Conservation (phyloP, 2,888 invertebrate genomes). For the Cheilosia urbana region DNA sequence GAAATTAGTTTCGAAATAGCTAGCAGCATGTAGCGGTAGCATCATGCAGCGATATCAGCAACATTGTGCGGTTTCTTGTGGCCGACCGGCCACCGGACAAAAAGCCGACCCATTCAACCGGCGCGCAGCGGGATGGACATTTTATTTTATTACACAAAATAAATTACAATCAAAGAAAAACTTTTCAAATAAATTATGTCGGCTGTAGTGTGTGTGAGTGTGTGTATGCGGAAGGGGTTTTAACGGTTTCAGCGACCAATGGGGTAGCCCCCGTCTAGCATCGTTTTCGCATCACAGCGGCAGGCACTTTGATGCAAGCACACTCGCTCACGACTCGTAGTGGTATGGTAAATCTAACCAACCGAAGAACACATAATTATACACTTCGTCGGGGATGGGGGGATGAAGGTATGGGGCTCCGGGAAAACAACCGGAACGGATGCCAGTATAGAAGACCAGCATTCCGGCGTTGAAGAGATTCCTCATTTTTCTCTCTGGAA, state of each 20-base stretch:
- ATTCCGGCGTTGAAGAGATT: slow-evolving; percentile 21
- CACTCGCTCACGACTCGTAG: too few species aligned
- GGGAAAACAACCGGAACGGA: slow-evolving; percentile 44
- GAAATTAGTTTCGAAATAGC: slow-evolving; percentile 74
- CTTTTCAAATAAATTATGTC: slow-evolving; percentile 73
- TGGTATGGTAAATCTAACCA: slow-evolving; percentile 45
- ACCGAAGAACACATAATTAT: slow-evolving; percentile 59
- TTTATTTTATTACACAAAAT: slow-evolving; percentile 75
- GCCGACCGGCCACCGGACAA: slow-evolving; percentile 1
- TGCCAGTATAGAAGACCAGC: slow-evolving; percentile 7
- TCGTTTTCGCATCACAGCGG: background rate
- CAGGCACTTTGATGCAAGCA: slow-evolving; percentile 4
- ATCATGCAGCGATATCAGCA: slow-evolving; percentile 4
- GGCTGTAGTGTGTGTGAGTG: slow-evolving; percentile 21
- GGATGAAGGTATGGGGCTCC: slow-evolving; percentile 2
- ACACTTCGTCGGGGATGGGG: slow-evolving; percentile 29
- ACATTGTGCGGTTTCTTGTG: slow-evolving; percentile 62
- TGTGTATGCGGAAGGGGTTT: slow-evolving; percentile 60
- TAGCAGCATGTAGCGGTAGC: slow-evolving; percentile 61
- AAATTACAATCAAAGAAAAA: slow-evolving; percentile 75
- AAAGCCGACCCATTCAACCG: slow-evolving; percentile 47
- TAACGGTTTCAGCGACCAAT: slow-evolving; percentile 50
- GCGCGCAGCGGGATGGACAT: slow-evolving; percentile 71
- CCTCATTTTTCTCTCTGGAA: slow-evolving; percentile 24
- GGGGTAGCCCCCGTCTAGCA: background rate